Evolutionary conservation across 2,113 vertebrate species (phyloP).

Genomic region (Burhinus bistriatus): DNA sequence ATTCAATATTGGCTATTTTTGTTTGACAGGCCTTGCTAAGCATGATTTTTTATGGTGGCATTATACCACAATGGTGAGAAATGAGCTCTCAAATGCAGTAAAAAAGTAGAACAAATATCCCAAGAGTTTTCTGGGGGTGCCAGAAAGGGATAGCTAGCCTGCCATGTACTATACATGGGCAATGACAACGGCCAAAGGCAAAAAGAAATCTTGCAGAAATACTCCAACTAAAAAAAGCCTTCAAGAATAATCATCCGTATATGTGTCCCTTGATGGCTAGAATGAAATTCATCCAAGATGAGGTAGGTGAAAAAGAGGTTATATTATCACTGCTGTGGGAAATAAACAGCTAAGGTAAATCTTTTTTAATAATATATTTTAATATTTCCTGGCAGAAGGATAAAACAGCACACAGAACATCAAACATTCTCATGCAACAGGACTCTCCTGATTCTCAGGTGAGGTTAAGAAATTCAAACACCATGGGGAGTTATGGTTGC

Average conservation of each 20-base stretch:
- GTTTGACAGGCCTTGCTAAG: neutral
- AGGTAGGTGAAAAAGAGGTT: slow-evolving; percentile 19
- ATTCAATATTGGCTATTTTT: neutral
- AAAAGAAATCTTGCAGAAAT: slow-evolving; percentile 2
- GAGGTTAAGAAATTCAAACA: neutral
- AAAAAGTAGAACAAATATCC: neutral
- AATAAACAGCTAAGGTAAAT: slow-evolving; percentile 26
- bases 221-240: neutral
- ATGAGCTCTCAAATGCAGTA: neutral
- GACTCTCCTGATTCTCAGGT: neutral
- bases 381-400: slow-evolving; percentile 16
- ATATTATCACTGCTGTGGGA: slow-evolving; percentile 19
- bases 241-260: neutral
- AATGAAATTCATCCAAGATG: slow-evolving; percentile 50
- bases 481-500: neutral
- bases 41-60: neutral
- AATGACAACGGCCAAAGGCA: neutral
- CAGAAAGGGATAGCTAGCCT: neutral
- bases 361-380: slow-evolving; percentile 31
- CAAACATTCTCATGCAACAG: neutral
- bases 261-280: neutral
- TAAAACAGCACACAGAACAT: neutral
- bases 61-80: neutral
- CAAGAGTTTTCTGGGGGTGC: neutral
- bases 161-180: neutral